Evolutionary conservation across 2,797 vertebrate species (phyloP).

Genomic region (Siniperca scherzeri): DNA sequence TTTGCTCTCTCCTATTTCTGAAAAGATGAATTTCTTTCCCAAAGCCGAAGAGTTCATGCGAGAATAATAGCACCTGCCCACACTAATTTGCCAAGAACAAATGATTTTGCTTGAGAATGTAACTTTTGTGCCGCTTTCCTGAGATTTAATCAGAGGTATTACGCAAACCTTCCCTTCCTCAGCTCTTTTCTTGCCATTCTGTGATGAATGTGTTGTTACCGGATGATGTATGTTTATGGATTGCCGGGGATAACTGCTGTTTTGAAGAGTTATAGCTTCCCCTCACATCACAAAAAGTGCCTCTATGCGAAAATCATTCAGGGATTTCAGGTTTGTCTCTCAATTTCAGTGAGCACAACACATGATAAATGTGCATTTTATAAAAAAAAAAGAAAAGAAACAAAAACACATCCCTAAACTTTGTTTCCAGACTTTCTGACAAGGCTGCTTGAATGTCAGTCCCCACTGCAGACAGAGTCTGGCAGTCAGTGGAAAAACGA

Average conservation of each 20-base stretch:
- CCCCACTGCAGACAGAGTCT: conserved; percentile 9
- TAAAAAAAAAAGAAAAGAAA: conserved; percentile 18
- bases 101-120: conserved; percentile 86
- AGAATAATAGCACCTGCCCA: conserved; percentile 82
- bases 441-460: conserved; percentile 62
- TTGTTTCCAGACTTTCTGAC: conserved; percentile 64
- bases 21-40: conserved; percentile 73
- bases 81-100: conserved; percentile 81
- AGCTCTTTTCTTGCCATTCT: conserved; percentile 65
- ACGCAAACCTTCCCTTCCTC: conserved; percentile 77
- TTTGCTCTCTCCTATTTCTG: conserved; percentile 67
- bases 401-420: conserved; percentile 46
- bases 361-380: conserved; percentile 70
- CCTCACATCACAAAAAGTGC: conserved; percentile 79
- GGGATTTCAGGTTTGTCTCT: conserved; percentile 74
- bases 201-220: conserved; percentile 91
- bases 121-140: conserved; percentile 78
- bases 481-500: conserved; percentile 31
- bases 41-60: conserved; percentile 74
- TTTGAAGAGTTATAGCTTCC: conserved; percentile 90
- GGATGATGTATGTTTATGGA: conserved; percentile 90
- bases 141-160: conserved; percentile 87
- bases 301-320: conserved; percentile 85
- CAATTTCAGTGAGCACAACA: conserved; percentile 57
- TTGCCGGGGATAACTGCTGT: conserved; percentile 87